Percentiles rank a stretch among this genome's conserved stretches.
Conservation (phyloP, 2,888 invertebrate species). For the Monopis laevigella region DNA sequence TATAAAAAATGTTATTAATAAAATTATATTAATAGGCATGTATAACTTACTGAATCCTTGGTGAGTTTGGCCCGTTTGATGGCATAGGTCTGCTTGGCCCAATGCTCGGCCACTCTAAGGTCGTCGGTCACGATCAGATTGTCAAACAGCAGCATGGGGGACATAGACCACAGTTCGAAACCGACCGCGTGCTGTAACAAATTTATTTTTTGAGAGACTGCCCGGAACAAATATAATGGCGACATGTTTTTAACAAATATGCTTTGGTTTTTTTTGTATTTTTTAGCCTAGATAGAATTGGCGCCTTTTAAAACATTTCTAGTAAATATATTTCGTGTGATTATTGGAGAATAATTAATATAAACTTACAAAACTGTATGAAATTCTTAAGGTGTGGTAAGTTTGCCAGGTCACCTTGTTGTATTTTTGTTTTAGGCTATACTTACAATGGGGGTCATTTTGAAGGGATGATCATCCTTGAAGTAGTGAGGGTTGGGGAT, state of each 20-base stretch:
- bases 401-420: too few relatives aligned
- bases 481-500: slow-evolving; percentile 94
- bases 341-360: too few relatives aligned
- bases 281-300: too few relatives aligned
- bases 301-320: too few relatives aligned
- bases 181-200: slow-evolving; percentile 89
- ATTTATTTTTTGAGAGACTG: not conserved
- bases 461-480: slow-evolving; percentile 89
- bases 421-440: too few relatives aligned
- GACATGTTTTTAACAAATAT: too few relatives aligned
- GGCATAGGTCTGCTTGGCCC: slow-evolving; percentile 85
- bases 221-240: too few relatives aligned
- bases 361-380: too few relatives aligned
- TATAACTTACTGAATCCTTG: slow-evolving; percentile 77
- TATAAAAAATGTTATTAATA: too few relatives aligned
- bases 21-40: slow-evolving; percentile 12
- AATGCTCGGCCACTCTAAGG: slow-evolving; percentile 75
- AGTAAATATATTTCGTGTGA: too few relatives aligned
- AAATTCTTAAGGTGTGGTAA: too few relatives aligned
- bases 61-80: slow-evolving; percentile 85
- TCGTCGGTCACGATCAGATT: slow-evolving; percentile 93
- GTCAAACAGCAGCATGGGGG: slow-evolving; percentile 92
- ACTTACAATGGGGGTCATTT: slow-evolving; percentile 91
- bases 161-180: slow-evolving; percentile 99
- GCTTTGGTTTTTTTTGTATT: too few relatives aligned